Percentiles rank a stretch among this genome's conserved stretches.
These are phyloP conservation scores for Pongo abelii DNA, from an alignment of 2,113 vertebrate species.

Conservation along the genomic window DNA sequence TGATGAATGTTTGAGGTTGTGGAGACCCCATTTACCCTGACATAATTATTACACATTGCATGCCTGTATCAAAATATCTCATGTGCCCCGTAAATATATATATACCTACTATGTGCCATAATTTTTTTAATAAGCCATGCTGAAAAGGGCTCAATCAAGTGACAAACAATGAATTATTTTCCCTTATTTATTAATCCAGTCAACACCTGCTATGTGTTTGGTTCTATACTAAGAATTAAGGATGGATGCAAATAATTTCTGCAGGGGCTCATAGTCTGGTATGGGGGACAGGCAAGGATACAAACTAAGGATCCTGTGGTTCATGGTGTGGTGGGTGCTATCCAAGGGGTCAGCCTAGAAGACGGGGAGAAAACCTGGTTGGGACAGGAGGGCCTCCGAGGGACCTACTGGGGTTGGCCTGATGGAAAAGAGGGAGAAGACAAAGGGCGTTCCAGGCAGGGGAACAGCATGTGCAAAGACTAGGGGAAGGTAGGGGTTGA, in stretches of 20 bases:
- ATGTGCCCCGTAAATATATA: too few relatives aligned
- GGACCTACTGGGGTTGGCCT: neutral
- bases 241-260: neutral
- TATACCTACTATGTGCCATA: too few relatives aligned
- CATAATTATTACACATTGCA: too few relatives aligned
- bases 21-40: too few relatives aligned
- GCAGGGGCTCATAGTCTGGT: neutral
- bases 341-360: neutral
- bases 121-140: neutral
- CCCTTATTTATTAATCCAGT: neutral
- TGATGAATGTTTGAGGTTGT: too few relatives aligned
- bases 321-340: too few relatives aligned
- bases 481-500: rapidly evolving
- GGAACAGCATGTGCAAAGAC: neutral
- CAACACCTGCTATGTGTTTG: neutral
- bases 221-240: neutral
- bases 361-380: neutral
- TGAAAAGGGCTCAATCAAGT: neutral
- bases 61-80: too few relatives aligned
- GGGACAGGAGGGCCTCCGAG: neutral
- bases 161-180: neutral
- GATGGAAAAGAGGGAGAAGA: neutral
- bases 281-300: neutral
- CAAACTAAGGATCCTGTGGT: neutral
- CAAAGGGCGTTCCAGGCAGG: neutral